A percentile compares a stretch with the other conserved stretches of the same genome.
These are phyloP conservation scores for Eurystomus gularis DNA, from an alignment of 2,113 vertebrate genomes.

Conservation along the genomic window DNA sequence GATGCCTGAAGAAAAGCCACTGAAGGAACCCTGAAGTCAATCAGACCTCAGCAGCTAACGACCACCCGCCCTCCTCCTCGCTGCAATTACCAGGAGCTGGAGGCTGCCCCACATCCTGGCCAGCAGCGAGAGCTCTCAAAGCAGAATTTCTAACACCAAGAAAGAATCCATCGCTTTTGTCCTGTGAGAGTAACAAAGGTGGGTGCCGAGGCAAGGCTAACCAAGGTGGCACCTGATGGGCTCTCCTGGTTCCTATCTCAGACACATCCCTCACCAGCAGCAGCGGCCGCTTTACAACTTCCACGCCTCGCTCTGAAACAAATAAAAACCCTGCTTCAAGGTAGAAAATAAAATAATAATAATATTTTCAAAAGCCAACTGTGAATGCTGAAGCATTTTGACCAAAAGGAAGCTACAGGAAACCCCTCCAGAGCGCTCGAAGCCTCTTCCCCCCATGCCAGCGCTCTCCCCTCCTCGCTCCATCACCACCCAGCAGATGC, in stretches of 20 bases:
- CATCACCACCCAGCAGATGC: background rate
- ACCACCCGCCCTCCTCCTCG: background rate
- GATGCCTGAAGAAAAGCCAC: background rate
- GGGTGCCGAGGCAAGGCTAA: background rate
- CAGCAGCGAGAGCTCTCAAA: background rate
- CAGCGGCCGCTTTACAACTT: rapidly evolving
- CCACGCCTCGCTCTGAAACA: background rate
- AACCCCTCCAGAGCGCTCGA: background rate
- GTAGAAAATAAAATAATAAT: background rate
- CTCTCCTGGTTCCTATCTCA: background rate
- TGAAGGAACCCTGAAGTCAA: background rate
- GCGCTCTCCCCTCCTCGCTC: background rate
- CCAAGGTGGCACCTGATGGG: background rate
- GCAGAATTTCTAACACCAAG: background rate
- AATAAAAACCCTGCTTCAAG: background rate
- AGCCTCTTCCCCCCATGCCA: constrained; percentile 12
- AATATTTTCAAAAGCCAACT: background rate
- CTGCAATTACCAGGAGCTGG: background rate
- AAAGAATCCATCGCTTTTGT: background rate
- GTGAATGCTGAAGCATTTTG: background rate
- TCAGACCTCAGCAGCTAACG: background rate
- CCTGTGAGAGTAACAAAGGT: background rate
- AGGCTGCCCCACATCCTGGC: background rate
- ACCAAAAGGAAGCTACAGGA: background rate
- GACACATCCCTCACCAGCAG: background rate